These are phyloP conservation scores for Glaucopsyche alexis DNA, from an alignment of 2,888 invertebrate species.

Conservation along the genomic window DNA sequence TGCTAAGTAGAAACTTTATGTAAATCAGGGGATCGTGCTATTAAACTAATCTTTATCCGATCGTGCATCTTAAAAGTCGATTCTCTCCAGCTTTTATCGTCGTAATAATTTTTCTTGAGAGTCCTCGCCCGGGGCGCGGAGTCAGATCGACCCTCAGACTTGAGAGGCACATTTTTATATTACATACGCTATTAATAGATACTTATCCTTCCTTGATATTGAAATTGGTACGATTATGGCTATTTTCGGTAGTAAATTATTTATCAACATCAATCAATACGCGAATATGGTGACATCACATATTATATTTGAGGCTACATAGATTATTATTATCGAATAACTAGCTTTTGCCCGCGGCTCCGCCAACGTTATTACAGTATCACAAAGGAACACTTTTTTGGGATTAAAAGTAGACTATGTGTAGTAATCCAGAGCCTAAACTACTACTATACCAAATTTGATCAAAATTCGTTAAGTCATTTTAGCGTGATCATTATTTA, in stretches of 20 bases:
- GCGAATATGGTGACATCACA: no score
- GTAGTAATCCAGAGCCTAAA: no score
- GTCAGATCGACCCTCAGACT: not conserved
- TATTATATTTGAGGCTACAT: no score
- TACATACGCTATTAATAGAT: not conserved
- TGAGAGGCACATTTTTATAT: not conserved
- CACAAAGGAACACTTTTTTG: no score
- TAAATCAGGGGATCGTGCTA: not conserved
- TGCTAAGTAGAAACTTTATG: not conserved
- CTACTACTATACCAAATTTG: no score
- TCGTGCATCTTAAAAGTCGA: conserved; percentile 5
- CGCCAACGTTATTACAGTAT: no score
- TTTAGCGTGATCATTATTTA: no score
- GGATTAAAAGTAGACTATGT: no score
- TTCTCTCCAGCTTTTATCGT: not conserved
- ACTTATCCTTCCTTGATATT: not conserved
- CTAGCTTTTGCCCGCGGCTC: no score
- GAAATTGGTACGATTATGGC: not conserved
- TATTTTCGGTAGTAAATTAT: not conserved
- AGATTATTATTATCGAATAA: no score
- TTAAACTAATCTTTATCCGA: conserved; percentile 13
- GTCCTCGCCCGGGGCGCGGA: not conserved
- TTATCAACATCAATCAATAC: not conserved
- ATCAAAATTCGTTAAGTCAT: no score
- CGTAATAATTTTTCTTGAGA: conserved; percentile 5